These are phyloP conservation scores for Apogon talboti DNA, from an alignment of 2,797 vertebrate genomes.

Conservation along the genomic window DNA sequence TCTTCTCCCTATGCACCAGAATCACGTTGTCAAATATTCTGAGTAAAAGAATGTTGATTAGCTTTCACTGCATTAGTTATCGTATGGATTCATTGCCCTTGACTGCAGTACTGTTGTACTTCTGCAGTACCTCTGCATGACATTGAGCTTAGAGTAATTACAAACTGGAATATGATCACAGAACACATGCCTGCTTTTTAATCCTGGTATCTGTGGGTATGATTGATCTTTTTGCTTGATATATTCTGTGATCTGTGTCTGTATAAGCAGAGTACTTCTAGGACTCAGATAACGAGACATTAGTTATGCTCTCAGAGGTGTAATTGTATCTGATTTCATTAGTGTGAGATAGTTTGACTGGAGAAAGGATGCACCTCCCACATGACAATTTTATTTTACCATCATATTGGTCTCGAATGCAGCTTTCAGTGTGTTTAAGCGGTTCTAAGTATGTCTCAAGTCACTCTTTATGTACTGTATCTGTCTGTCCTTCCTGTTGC, in stretches of 20 bases:
- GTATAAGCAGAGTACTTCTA: constrained; percentile 9
- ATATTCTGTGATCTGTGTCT: constrained; percentile 67
- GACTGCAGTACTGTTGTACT: constrained; percentile 25
- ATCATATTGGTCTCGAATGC: constrained; percentile 23
- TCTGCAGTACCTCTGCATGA: constrained; percentile 12
- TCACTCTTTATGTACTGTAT: neutral
- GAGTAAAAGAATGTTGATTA: constrained; percentile 15
- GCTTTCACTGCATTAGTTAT: constrained; percentile 18
- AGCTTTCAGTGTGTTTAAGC: constrained; percentile 18
- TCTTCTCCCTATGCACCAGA: neutral
- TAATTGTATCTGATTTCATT: constrained; percentile 49
- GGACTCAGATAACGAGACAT: constrained; percentile 39
- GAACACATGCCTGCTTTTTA: constrained; percentile 36
- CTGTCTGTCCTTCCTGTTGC: constrained; percentile 22
- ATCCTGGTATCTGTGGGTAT: constrained; percentile 37
- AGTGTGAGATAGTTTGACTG: constrained; percentile 35
- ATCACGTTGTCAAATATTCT: constrained; percentile 4
- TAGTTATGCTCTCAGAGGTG: constrained; percentile 36
- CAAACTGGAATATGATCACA: constrained; percentile 42
- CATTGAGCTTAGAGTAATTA: constrained; percentile 32
- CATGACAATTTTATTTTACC: constrained; percentile 23
- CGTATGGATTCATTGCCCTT: constrained; percentile 20
- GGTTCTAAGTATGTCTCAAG: constrained; percentile 7
- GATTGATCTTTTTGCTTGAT: constrained; percentile 69
- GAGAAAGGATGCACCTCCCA: constrained; percentile 5